phyloP scores from a whole-genome alignment of 2,113 vertebrate species.

The Platichthys stellatus region DNA sequence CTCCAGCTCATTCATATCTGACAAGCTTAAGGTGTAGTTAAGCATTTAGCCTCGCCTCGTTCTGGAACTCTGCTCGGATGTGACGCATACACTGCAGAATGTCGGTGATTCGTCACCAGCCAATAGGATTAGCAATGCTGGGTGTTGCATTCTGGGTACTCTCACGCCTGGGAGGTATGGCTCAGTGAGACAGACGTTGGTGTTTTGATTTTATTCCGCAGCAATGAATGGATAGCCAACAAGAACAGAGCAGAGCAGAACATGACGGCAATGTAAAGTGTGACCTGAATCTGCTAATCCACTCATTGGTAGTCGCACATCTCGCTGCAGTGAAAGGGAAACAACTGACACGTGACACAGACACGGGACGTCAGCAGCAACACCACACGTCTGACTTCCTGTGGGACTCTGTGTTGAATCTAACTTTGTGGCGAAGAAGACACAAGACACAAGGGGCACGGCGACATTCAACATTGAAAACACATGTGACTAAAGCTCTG shows the following conservation, averaged over 20 bases:
- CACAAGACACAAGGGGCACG: too few relatives aligned
- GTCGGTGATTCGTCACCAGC: conserved; percentile 63
- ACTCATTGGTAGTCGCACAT: conserved; percentile 40
- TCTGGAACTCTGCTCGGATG: conserved; percentile 44
- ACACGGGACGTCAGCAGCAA: too few relatives aligned
- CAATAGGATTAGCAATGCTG: conserved; percentile 67
- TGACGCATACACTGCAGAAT: conserved; percentile 66
- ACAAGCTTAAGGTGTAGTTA: conserved; percentile 64
- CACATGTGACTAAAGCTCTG: too few relatives aligned
- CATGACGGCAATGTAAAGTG: conserved; percentile 31
- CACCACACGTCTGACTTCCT: too few relatives aligned
- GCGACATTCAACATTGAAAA: too few relatives aligned
- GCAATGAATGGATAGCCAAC: conserved; percentile 32
- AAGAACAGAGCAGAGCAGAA: conserved; percentile 26
- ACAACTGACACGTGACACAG: not conserved
- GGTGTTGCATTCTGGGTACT: conserved; percentile 69
- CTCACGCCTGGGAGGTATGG: conserved; percentile 51
- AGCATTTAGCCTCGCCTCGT: conserved; percentile 57
- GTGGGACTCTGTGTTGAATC: too few relatives aligned
- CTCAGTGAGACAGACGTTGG: conserved; percentile 28
- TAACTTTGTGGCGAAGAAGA: too few relatives aligned
- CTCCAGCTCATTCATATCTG: conserved; percentile 69
- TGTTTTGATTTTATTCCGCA: conserved; percentile 49
- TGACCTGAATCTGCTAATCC: conserved; percentile 58
- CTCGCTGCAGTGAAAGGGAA: conserved; percentile 21